These are phyloP conservation scores for Lacerta viridis DNA, from an alignment of 2,797 vertebrate genomes.

Conservation along the genomic window DNA sequence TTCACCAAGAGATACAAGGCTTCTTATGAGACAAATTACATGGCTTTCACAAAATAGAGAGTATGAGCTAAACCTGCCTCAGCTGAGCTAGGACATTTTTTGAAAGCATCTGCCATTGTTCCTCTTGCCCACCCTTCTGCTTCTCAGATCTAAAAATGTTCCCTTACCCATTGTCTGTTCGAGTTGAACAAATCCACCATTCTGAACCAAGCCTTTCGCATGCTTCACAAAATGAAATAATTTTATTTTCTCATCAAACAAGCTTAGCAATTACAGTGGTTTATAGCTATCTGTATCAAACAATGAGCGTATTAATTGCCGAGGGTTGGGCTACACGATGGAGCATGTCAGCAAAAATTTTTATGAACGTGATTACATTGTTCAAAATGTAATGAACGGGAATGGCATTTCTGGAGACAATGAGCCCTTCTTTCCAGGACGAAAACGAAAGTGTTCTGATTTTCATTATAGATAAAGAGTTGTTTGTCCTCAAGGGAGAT, in stretches of 20 bases:
- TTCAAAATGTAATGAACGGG: constrained; percentile 72
- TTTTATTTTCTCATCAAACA: constrained; percentile 77
- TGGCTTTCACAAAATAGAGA: constrained; percentile 15
- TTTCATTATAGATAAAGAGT: constrained; percentile 80
- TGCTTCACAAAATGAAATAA: constrained; percentile 69
- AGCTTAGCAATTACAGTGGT: constrained; percentile 72
- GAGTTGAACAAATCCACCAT: constrained; percentile 66
- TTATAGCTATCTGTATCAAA: constrained; percentile 72
- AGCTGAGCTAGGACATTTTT: constrained; percentile 51
- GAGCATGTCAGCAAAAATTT: constrained; percentile 72
- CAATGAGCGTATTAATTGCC: constrained; percentile 77
- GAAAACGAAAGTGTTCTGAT: constrained; percentile 73
- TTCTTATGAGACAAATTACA: constrained; percentile 30
- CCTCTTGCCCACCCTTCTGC: constrained; percentile 57
- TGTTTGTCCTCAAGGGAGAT: constrained; percentile 66
- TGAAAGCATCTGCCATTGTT: constrained; percentile 76
- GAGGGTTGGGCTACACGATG: constrained; percentile 50
- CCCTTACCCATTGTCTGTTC: constrained; percentile 64
- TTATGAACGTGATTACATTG: constrained; percentile 74
- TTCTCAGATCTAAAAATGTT: constrained; percentile 69
- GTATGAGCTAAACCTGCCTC: constrained; percentile 33
- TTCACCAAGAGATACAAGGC: background rate
- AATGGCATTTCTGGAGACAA: constrained; percentile 73
- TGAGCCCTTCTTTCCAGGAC: constrained; percentile 64
- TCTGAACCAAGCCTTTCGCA: constrained; percentile 63